A percentile compares a stretch with the other conserved stretches of the same genome.
Evolutionary conservation across 2,888 invertebrate genomes (phyloP).

Genomic region (Tupiocoris notatus): DNA sequence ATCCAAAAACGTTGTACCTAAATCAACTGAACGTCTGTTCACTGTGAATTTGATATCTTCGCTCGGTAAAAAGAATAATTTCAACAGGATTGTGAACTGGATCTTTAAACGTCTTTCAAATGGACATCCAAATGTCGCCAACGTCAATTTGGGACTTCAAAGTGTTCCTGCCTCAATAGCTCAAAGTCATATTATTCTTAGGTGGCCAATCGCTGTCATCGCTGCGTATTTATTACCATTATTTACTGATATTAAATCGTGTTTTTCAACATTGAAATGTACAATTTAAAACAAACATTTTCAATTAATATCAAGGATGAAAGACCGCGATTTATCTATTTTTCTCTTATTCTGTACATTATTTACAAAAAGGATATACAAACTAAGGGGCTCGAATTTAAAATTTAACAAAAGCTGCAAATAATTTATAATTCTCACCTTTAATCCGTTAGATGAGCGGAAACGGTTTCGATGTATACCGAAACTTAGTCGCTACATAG

Average conservation of each 20-base stretch:
- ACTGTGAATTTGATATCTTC: no score
- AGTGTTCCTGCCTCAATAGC: no score
- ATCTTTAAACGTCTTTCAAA: no score
- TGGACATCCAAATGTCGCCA: no score
- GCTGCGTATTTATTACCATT: neutral
- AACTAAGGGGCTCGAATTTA: neutral
- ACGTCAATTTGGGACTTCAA: no score
- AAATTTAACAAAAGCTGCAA: neutral
- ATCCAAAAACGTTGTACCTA: no score
- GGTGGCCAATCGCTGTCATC: no score
- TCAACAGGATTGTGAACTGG: no score
- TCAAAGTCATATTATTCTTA: no score
- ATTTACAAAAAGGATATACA: constrained; percentile 15
- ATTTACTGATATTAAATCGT: neutral
- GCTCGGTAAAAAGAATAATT: no score
- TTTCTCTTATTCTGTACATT: constrained; percentile 18
- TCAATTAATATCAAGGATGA: constrained; percentile 19
- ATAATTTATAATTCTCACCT: neutral
- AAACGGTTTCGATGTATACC: constrained; percentile 20
- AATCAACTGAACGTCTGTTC: no score
- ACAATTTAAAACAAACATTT: neutral
- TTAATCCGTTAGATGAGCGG: neutral
- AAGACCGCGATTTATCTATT: constrained; percentile 28
- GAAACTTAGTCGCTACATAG: constrained; percentile 32
- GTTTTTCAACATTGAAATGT: neutral